Evolutionary conservation across 2,888 invertebrate genomes (phyloP).

Genomic region (Habroteleia sp.): DNA sequence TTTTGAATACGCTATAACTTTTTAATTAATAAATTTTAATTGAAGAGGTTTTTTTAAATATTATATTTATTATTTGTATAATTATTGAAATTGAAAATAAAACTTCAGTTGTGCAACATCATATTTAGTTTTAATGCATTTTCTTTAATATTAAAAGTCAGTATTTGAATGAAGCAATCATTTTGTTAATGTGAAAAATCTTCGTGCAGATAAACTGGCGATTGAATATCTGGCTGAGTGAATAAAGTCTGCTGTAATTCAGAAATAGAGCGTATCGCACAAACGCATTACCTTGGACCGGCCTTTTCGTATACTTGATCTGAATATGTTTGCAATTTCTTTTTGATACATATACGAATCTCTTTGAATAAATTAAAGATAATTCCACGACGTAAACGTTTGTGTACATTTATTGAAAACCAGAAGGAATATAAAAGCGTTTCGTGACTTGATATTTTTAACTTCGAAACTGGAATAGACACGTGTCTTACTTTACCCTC

Average conservation of each 20-base stretch:
- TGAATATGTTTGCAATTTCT: conserved; percentile 8
- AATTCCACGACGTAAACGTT: neutral
- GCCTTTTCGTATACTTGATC: neutral
- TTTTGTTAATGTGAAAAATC: too few relatives aligned
- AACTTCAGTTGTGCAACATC: too few relatives aligned
- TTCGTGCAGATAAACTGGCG: too few relatives aligned
- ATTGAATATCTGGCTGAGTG: conserved; percentile 20
- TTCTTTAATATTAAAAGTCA: too few relatives aligned
- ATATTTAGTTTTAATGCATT: too few relatives aligned
- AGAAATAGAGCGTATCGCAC: conserved; percentile 61
- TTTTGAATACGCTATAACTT: too few relatives aligned
- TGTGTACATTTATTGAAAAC: conserved; percentile 1
- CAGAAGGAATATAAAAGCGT: neutral
- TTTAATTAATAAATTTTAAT: too few relatives aligned
- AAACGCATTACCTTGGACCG: conserved; percentile 1
- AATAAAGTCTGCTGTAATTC: conserved; percentile 60
- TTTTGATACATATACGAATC: neutral
- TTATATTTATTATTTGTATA: too few relatives aligned
- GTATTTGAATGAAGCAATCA: too few relatives aligned
- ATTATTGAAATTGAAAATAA: too few relatives aligned
- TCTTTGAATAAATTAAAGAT: neutral
- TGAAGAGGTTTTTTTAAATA: too few relatives aligned
- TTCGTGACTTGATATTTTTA: conserved; percentile 12
- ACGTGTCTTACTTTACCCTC: conserved; percentile 10
- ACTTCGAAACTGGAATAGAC: conserved; percentile 5